phyloP scores from a whole-genome alignment of 1,140 invertebrate genomes.

The Leptestheria dahalacensis region DNA sequence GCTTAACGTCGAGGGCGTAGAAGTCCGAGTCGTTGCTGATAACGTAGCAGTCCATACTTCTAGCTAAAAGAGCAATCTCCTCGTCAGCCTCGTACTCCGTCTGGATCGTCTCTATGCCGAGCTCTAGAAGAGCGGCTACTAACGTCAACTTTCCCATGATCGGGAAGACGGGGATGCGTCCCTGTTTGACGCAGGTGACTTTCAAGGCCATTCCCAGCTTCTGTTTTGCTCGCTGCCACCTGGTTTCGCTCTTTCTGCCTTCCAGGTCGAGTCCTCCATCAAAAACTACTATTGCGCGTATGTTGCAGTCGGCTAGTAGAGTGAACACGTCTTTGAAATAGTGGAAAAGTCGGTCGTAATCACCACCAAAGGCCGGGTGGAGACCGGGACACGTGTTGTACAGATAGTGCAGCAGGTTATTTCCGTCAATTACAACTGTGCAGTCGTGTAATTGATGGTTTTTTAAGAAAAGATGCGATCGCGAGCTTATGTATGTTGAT shows the following conservation, averaged over 20 bases:
- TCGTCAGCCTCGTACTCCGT: constrained; percentile 76
- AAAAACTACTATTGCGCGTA: constrained; percentile 60
- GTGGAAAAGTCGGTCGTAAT: constrained; percentile 59
- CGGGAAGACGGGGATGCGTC: constrained; percentile 40
- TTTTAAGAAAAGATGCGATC: constrained; percentile 45
- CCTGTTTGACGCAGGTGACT: constrained; percentile 20
- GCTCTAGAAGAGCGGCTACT: constrained; percentile 42
- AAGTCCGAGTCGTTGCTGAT: constrained; percentile 84
- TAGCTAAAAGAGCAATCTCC: constrained; percentile 60
- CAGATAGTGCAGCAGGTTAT: constrained; percentile 54
- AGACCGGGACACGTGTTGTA: constrained; percentile 43
- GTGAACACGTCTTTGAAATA: constrained; percentile 51
- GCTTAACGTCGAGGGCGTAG: constrained; percentile 65
- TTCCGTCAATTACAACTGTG: constrained; percentile 64
- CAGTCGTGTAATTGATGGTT: constrained; percentile 47
- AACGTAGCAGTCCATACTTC: constrained; percentile 59
- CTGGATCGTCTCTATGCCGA: constrained; percentile 45
- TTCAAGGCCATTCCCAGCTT: constrained; percentile 36
- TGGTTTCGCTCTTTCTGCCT: constrained; percentile 55
- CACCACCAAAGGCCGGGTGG: constrained; percentile 63
- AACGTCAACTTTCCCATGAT: constrained; percentile 54
- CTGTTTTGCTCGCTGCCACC: constrained; percentile 40
- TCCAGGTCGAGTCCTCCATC: constrained; percentile 59
- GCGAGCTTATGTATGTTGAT: constrained; percentile 55
- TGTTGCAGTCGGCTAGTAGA: constrained; percentile 48